Conservation (phyloP, 2,888 invertebrate species). For the Acanthococcus lagerstroemiae region DNA sequence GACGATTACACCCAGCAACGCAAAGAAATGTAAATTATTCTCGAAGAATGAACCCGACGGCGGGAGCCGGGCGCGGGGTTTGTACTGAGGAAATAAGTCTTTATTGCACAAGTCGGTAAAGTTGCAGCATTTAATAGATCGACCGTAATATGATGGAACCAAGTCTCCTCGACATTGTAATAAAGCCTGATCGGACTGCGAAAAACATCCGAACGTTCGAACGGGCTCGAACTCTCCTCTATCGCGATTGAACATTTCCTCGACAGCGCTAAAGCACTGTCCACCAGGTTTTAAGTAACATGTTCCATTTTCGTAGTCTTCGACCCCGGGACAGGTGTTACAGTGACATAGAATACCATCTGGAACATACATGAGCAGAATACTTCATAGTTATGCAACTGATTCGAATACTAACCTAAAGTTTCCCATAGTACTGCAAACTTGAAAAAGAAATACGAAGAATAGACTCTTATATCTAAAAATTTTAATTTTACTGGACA, state of each 20-base stretch:
- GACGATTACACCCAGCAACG: background rate
- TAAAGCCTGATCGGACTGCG: constrained; percentile 73
- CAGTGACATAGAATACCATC: background rate
- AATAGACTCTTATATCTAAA: too few relatives aligned
- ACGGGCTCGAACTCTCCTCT: constrained; percentile 57
- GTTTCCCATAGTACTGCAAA: too few relatives aligned
- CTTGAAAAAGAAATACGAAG: too few relatives aligned
- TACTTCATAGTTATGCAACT: too few relatives aligned
- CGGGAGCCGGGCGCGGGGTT: constrained; percentile 43
- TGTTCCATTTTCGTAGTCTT: constrained; percentile 58
- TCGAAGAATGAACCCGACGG: too few relatives aligned
- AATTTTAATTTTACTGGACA: too few relatives aligned
- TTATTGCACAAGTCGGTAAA: constrained; percentile 70
- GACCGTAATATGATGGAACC: constrained; percentile 67
- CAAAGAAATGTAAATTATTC: background rate
- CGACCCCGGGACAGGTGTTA: background rate
- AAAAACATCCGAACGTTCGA: constrained; percentile 76
- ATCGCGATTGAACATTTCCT: constrained; percentile 60
- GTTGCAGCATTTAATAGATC: constrained; percentile 77
- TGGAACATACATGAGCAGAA: too few relatives aligned
- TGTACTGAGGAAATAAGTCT: constrained; percentile 52
- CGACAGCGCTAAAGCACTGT: constrained; percentile 78
- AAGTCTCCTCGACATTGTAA: constrained; percentile 75
- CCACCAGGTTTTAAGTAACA: constrained; percentile 72
- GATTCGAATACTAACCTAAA: too few relatives aligned